These are phyloP conservation scores for Platygyra sinensis DNA, from an alignment of 64 coral and sea anemone species.

Conservation along the genomic window DNA sequence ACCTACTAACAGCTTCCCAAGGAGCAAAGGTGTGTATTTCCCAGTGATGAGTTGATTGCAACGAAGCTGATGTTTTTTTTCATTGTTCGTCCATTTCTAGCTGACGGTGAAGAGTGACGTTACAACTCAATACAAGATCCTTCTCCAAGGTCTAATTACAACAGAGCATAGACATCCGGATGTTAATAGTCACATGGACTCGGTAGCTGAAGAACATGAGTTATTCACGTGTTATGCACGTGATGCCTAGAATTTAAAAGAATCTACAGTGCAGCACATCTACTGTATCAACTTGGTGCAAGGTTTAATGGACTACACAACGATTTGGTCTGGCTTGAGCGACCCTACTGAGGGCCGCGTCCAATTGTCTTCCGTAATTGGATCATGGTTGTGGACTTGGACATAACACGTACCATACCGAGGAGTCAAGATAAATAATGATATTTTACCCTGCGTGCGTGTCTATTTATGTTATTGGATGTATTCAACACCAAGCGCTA, in stretches of 20 bases:
- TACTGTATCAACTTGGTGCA: neutral
- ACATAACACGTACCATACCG: neutral
- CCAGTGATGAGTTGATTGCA: too few species aligned
- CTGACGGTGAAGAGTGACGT: slow-evolving; percentile 91
- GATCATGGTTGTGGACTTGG: neutral
- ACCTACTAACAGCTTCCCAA: too few species aligned
- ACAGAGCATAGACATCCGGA: slow-evolving; percentile 54
- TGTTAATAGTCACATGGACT: slow-evolving; percentile 14
- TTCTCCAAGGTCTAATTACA: slow-evolving; percentile 87
- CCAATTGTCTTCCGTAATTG: neutral
- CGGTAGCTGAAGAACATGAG: slow-evolving; percentile 1
- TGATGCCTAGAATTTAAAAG: neutral
- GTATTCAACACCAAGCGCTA: neutral
- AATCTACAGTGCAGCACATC: neutral
- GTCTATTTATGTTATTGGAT: neutral
- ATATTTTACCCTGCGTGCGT: neutral
- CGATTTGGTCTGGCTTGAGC: too few species aligned
- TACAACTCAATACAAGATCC: slow-evolving; percentile 90
- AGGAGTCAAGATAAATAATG: neutral
- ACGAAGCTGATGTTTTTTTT: neutral
- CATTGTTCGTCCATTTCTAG: slow-evolving; percentile 8
- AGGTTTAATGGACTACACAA: neutral
- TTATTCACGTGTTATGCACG: neutral
- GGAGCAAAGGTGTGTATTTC: too few species aligned
- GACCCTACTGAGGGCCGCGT: too few species aligned